Base-by-base conservation (phyloP, 2,113 vertebrate species). In the Eubucco bourcierii region DNA sequence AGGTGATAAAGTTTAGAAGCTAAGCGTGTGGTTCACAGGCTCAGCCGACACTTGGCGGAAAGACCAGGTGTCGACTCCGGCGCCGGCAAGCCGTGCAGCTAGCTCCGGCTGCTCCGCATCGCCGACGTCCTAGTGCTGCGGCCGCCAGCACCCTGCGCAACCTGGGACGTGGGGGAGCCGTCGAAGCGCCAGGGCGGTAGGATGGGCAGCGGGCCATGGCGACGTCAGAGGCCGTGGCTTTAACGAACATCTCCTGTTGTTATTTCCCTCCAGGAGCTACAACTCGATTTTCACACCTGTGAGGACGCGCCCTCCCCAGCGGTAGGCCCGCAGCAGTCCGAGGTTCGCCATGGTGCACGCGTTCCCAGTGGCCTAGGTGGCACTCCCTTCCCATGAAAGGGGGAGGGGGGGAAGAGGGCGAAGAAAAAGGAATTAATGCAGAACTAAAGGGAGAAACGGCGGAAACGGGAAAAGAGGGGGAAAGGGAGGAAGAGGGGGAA, bases 261-360 rank as follows among this genome's bases (percentile, higher is more conserved):
- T 91, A n/a, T 91, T 84, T 84, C 34, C 37, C 33, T 81, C 41
- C 79, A 95, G 95, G 95, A 93, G 53, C 50, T 86, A 61, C 27
- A 1, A 28, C 63, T 79, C 29, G 85, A 94, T 63, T 95, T 95
- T 93, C 93, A 94, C 75, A 84, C 85, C 46, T 95, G 93, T 61
- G 78, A 94, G 61, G 95, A 93, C 8, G 78, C 56, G 9, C 58
- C 70, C 12, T 27, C 29, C 18, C 33, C 46, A 52, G 13, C 44
- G 4, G 70, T 8, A 33, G 74, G 90, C 16, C n/a, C 21, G 46
- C 85, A 84, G 58, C 65, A 63, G n/a, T 87, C 78, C 52, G 84
- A 94, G 90, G 95, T 95, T 91, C 68, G 90, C 68, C 39, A 44
- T 24, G 77, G 92, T 46, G 84, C 31, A 39, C 31, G 37, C 63